These are phyloP conservation scores for Distichodus sexfasciatus DNA, from an alignment of 2,797 vertebrate genomes.

Conservation along the genomic window DNA sequence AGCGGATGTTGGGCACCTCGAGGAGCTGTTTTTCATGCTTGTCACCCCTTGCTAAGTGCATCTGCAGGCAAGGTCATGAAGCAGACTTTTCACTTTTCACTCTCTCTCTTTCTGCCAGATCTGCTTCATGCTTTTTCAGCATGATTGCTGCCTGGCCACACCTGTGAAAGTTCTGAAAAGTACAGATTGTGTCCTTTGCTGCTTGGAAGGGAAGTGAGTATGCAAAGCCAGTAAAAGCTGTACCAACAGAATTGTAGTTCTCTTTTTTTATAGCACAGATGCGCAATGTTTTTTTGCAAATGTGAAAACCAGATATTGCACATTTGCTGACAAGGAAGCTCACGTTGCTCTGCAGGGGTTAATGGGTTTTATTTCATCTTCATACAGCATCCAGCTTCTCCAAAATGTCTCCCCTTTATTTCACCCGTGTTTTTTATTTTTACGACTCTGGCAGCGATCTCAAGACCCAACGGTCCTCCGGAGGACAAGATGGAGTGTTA, in stretches of 20 bases:
- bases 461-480: conserved; percentile 44
- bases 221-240: not conserved
- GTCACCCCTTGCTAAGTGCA: conserved; percentile 40
- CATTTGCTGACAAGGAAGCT: conserved; percentile 17
- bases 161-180: not conserved
- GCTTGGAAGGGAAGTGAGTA: not conserved
- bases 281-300: not conserved
- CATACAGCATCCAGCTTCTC: conserved; percentile 14
- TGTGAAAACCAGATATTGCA: conserved; percentile 3
- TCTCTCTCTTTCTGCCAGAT: not conserved
- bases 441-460: conserved; percentile 46
- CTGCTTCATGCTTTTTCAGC: conserved; percentile 5
- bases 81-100: not conserved
- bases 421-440: conserved; percentile 47
- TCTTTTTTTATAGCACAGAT: too few relatives aligned
- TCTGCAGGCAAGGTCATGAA: conserved; percentile 39
- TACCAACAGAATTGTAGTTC: not conserved
- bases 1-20: conserved; percentile 21
- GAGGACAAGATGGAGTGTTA: conserved; percentile 56
- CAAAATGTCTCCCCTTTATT: conserved; percentile 35
- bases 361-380: not conserved
- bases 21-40: conserved; percentile 43
- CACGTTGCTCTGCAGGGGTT: conserved; percentile 1
- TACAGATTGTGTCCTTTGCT: not conserved
- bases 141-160: not conserved